Evolutionary conservation across 2,113 vertebrate genomes (phyloP).

Genomic region (Xenus cinereus): DNA sequence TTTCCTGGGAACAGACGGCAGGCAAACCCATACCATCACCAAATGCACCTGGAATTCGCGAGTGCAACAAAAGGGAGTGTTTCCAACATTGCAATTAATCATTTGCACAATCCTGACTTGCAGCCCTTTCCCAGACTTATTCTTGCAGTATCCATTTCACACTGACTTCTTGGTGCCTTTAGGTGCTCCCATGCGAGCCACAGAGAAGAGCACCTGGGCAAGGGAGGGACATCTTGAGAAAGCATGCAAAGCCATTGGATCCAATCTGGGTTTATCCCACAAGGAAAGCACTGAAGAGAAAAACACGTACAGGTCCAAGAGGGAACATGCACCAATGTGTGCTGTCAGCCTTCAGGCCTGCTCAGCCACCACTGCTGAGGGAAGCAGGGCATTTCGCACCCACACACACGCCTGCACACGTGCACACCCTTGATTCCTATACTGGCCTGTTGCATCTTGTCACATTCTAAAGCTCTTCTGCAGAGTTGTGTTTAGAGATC

Average conservation of each 20-base stretch:
- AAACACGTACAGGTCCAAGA: neutral
- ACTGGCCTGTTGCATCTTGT: neutral
- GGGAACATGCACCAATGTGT: rapidly evolving
- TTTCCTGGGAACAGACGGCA: neutral
- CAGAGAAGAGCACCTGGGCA: neutral
- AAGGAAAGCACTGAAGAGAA: neutral
- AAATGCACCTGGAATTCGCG: constrained; percentile 9
- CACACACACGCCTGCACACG: neutral
- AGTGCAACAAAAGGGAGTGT: neutral
- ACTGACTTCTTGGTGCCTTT: neutral
- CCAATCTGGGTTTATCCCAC: neutral
- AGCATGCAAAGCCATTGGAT: neutral
- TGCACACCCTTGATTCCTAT: neutral
- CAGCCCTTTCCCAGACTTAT: neutral
- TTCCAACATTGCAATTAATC: neutral
- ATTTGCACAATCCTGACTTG: neutral
- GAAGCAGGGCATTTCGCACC: neutral
- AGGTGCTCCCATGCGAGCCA: neutral
- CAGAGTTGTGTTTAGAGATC: neutral
- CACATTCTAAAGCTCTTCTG: neutral
- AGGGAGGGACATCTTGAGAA: neutral
- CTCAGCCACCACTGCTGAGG: neutral
- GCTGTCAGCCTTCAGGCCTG: neutral
- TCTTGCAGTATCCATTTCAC: neutral
- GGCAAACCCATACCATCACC: neutral